phyloP scores from a whole-genome alignment of 2,113 vertebrate genomes.

The Columba livia region DNA sequence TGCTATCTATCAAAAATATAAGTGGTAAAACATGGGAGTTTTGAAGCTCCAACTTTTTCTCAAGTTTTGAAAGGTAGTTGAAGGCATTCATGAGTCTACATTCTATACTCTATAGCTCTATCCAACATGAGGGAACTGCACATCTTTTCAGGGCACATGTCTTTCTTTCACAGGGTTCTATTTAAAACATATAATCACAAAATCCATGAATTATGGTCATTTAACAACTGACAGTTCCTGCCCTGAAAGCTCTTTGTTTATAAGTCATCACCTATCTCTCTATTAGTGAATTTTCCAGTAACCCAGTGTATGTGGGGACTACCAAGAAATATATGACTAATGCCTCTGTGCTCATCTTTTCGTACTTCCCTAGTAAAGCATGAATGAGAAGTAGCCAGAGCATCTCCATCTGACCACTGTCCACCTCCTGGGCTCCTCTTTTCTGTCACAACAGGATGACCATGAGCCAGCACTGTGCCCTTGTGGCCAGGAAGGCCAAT shows the following conservation, averaged over 20 bases:
- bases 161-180: neutral
- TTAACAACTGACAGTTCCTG: slow-evolving; percentile 15
- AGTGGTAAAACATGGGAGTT: neutral
- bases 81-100: neutral
- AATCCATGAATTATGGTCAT: neutral
- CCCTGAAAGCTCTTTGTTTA: neutral
- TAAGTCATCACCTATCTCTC: neutral
- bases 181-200: neutral
- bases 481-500: no score
- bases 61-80: neutral
- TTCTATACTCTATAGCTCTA: neutral
- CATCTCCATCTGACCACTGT: neutral
- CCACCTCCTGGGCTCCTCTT: neutral
- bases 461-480: no score
- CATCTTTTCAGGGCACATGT: neutral
- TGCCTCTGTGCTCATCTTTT: neutral
- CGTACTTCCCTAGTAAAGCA: neutral
- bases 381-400: neutral
- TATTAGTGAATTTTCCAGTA: slow-evolving; percentile 17
- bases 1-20: neutral
- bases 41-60: neutral
- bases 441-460: no score
- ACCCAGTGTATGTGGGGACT: neutral
- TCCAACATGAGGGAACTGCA: neutral
- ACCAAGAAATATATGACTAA: slow-evolving; percentile 13